Conservation (phyloP, 2,797 vertebrate species). For the Coilia nasus region DNA sequence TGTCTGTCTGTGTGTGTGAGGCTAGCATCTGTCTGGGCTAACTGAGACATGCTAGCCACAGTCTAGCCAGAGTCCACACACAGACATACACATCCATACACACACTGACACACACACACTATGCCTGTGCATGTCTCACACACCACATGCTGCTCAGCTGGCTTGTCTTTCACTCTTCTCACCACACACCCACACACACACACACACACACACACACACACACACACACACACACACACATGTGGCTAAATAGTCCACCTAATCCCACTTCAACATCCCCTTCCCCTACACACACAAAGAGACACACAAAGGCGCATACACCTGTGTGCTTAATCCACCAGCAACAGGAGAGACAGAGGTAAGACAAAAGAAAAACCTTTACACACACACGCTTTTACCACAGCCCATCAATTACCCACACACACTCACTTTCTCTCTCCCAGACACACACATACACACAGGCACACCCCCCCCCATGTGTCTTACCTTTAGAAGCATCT, state of each 20-base stretch:
- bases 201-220: conserved; percentile 36
- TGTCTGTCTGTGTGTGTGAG: neutral
- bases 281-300: neutral
- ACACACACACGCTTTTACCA: conserved; percentile 36
- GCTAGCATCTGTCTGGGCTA: conserved; percentile 16
- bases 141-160: conserved; percentile 57
- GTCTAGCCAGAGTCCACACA: neutral
- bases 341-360: conserved; percentile 46
- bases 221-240: conserved; percentile 5
- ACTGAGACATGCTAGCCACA: neutral
- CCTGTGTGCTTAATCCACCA: conserved; percentile 1
- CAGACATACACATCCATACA: neutral
- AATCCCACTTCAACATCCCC: neutral
- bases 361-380: conserved; percentile 38
- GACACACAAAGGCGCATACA: conserved; percentile 8
- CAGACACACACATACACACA: conserved; percentile 34
- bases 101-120: conserved; percentile 37
- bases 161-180: conserved; percentile 58
- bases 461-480: conserved; percentile 22
- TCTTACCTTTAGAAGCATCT: conserved; percentile 67
- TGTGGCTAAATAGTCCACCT: neutral
- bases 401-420: neutral
- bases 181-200: conserved; percentile 6
- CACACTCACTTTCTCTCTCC: neutral
- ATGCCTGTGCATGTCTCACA: conserved; percentile 59